Evolutionary conservation across 2,113 vertebrate species (phyloP).

Genomic region (Limanda limanda): DNA sequence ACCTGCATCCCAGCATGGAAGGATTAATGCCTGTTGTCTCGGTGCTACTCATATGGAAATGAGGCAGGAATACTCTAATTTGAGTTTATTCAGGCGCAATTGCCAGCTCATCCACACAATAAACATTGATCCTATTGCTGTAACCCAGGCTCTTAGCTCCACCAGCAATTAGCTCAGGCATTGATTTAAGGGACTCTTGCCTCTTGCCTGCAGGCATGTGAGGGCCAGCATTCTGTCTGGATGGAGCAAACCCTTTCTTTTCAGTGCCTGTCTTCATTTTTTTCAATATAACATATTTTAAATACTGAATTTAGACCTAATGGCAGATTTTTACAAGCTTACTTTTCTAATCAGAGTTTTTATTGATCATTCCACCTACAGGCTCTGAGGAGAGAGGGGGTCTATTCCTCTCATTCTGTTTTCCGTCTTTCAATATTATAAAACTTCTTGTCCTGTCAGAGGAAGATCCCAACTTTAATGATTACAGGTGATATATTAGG

Average conservation of each 20-base stretch:
- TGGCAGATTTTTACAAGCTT: not conserved
- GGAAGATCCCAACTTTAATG: too few species aligned
- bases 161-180: conserved; percentile 89
- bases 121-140: conserved; percentile 93
- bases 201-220: conserved; percentile 57
- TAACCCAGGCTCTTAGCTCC: conserved; percentile 79
- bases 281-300: not conserved
- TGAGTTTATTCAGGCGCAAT: conserved; percentile 92
- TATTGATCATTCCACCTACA: too few species aligned
- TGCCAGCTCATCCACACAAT: conserved; percentile 92
- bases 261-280: too few species aligned
- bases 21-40: conserved; percentile 87
- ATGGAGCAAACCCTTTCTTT: conserved; percentile 22
- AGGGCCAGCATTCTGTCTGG: conserved; percentile 16
- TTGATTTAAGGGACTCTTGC: conserved; percentile 62
- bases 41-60: conserved; percentile 92
- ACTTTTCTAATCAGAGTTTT: too few species aligned
- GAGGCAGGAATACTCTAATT: conserved; percentile 87
- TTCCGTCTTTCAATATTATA: not conserved
- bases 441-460: too few species aligned
- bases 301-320: not conserved
- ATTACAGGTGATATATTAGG: too few species aligned
- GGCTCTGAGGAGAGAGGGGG: not conserved
- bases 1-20: conserved; percentile 85
- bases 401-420: not conserved